Evolutionary conservation across 2,888 invertebrate genomes (phyloP), one percentile per base, ranked within the genome.

Genomic region (Acleris cristana): DNA sequence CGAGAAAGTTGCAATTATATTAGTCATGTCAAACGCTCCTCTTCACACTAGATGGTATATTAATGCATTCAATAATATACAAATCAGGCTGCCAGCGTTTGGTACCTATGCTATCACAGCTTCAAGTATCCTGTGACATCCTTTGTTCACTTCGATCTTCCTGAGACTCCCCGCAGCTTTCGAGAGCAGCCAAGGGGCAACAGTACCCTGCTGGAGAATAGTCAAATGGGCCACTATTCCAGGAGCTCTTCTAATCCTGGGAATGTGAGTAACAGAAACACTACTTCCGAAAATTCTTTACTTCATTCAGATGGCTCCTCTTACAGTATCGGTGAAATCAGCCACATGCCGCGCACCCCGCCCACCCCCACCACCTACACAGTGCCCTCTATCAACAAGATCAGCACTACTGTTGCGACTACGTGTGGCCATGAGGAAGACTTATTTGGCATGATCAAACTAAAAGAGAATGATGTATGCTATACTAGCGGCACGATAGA

Each of bases 401-500:
- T 34, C 10, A 14, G 80, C 26, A 85, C 79, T 65, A 80, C 82
- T 53, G 60, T 73, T 59, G 76, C 65, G 44, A 76, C 74, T 45
- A 71, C 73, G 10, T 71, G 69, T 65, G 71, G 73, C 18, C 62
- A 76, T 4, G 57, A 79, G 40, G 81, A 85, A 60, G 80, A 86
- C 61, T 66, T 92, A 55, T 92, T 86, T 83, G 92, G 92, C 23
- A 87, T 92, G 89, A 87, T 92, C 64, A 90, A 88, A 76, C 76
- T 92, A 3, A 84, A 82, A 72, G 86, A 88, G 60, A 86, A 87
- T 80, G 92, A 92, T 83, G 87, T 92, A 4, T 92, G 92, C 74
- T 92, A 92, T 70, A 92, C 92, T 3, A 91, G 88, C 76, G 92
- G 92, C 3, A 88, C 86, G 8, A 91, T 92, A 65, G 92, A 92